These are phyloP conservation scores for Panulirus ornatus DNA, from an alignment of 1,140 invertebrate species.

Conservation along the genomic window DNA sequence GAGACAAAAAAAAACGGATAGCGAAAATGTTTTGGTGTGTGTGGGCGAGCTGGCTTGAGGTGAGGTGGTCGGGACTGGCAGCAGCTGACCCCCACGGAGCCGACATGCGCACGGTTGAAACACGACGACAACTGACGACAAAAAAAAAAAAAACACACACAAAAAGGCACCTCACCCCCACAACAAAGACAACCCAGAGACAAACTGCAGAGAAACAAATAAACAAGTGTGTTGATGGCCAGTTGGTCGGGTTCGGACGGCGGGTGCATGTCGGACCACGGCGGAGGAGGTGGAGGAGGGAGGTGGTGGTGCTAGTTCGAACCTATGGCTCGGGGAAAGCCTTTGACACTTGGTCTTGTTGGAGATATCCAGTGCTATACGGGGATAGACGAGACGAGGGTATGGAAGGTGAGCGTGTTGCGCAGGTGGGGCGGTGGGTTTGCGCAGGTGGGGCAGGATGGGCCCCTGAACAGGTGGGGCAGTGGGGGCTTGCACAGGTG, in stretches of 20 bases:
- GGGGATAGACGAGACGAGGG: too few species aligned
- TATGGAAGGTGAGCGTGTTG: background rate
- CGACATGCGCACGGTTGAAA: conserved; percentile 37
- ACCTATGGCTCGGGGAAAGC: too few species aligned
- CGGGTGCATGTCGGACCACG: background rate
- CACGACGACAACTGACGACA: conserved; percentile 44
- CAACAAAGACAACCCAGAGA: conserved; percentile 37
- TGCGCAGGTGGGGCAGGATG: background rate
- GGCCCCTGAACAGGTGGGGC: background rate
- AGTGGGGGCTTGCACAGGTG: background rate
- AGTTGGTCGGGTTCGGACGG: conserved; percentile 25
- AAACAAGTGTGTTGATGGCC: conserved; percentile 49
- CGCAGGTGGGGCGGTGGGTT: background rate
- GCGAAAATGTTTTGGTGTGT: conserved; percentile 9
- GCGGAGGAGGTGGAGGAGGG: background rate
- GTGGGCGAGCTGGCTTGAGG: background rate
- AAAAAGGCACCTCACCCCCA: background rate
- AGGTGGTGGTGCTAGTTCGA: background rate
- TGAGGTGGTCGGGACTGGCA: conserved; percentile 14
- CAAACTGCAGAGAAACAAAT: conserved; percentile 58
- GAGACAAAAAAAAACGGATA: conserved; percentile 24
- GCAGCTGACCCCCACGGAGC: conserved; percentile 17
- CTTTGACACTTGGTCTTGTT: too few species aligned
- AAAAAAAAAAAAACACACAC: conserved; percentile 36
- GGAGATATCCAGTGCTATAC: too few species aligned